Percentiles rank a stretch among this genome's conserved stretches.
Conservation (phyloP, 1,140 invertebrate species). For the Campoletis sonorensis region DNA sequence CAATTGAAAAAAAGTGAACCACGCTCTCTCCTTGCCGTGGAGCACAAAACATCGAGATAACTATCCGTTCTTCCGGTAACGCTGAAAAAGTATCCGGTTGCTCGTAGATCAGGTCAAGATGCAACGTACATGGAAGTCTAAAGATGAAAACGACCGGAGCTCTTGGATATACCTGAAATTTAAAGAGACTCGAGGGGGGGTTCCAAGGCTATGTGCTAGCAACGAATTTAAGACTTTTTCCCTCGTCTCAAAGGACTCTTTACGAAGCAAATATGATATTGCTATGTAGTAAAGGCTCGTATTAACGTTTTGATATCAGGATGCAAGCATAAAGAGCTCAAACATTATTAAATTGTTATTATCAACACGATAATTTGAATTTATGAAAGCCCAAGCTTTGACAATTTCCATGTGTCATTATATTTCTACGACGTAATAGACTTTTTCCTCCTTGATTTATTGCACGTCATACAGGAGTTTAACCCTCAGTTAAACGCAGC, state of each 20-base stretch:
- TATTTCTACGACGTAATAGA: too few species aligned
- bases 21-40: not conserved
- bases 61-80: conserved; percentile 15
- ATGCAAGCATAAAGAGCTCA: not conserved
- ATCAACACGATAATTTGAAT: too few species aligned
- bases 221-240: conserved; percentile 1
- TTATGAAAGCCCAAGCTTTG: too few species aligned
- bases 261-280: not conserved
- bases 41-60: conserved; percentile 14
- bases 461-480: too few species aligned
- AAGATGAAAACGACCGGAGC: not conserved
- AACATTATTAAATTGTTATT: not conserved
- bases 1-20: conserved; percentile 7
- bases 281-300: not conserved
- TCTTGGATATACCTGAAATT: conserved; percentile 2
- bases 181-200: not conserved
- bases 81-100: conserved; percentile 13
- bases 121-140: not conserved
- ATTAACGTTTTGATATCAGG: not conserved
- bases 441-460: too few species aligned
- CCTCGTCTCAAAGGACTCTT: not conserved
- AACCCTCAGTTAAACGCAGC: too few species aligned
- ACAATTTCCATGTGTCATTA: too few species aligned
- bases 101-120: conserved; percentile 14
- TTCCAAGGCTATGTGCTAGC: not conserved